phyloP scores from a whole-genome alignment of 2,797 vertebrate species.

The Sylvilagus floridanus region DNA sequence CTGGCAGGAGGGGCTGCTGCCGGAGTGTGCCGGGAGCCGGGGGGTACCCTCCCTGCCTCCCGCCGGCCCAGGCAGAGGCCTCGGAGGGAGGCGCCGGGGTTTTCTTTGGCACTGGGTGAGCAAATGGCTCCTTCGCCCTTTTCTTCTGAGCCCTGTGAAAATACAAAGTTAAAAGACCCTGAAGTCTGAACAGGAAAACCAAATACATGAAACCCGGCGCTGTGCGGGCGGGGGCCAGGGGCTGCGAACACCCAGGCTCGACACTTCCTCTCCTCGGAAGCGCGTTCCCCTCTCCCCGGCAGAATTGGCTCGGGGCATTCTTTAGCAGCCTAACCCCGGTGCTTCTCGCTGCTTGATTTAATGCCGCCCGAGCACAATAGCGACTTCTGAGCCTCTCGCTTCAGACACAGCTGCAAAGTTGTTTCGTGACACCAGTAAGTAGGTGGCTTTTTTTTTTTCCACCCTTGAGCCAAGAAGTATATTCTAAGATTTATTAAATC shows the following conservation, averaged over 20 bases:
- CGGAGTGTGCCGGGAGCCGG: conserved; percentile 60
- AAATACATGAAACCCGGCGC: conserved; percentile 84
- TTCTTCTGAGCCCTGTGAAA: conserved; percentile 82
- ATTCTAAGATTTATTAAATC: conserved; percentile 88
- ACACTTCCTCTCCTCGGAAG: conserved; percentile 87
- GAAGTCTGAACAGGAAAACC: conserved; percentile 84
- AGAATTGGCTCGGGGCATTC: conserved; percentile 83
- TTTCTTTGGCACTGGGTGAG: conserved; percentile 78
- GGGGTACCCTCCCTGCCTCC: conserved; percentile 29
- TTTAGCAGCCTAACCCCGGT: conserved; percentile 82
- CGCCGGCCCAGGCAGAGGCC: conserved; percentile 46
- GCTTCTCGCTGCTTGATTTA: conserved; percentile 88
- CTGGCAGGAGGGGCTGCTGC: neutral
- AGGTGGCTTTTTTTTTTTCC: conserved; percentile 84
- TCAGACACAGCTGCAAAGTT: conserved; percentile 87
- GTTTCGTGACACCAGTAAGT: conserved; percentile 88
- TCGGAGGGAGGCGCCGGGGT: conserved; percentile 62
- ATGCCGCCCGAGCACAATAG: conserved; percentile 87
- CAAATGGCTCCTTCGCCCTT: conserved; percentile 77
- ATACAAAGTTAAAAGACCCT: conserved; percentile 82
- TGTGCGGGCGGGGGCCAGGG: conserved; percentile 83
- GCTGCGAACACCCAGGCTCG: conserved; percentile 88
- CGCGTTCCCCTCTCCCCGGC: conserved; percentile 71
- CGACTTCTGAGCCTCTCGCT: conserved; percentile 89
- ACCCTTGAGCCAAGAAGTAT: conserved; percentile 87